These are phyloP conservation scores for Phalera bucephala DNA, from an alignment of 2,888 invertebrate species.

Conservation along the genomic window DNA sequence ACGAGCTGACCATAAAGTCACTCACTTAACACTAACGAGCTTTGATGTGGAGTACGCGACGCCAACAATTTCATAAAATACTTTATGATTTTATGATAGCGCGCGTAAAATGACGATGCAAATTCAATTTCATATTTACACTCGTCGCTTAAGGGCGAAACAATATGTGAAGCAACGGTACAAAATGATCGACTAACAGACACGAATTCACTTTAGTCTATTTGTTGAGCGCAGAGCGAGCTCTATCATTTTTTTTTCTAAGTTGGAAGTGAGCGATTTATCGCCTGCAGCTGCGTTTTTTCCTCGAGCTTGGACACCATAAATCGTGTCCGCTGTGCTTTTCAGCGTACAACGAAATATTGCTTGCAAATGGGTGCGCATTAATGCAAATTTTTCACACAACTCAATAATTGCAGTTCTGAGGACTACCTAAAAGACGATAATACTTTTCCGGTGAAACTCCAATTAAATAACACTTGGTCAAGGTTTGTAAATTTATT, in stretches of 20 bases:
- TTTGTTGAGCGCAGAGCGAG: constrained; percentile 49
- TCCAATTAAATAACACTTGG: constrained; percentile 70
- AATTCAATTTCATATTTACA: constrained; percentile 41
- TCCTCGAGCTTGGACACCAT: constrained; percentile 41
- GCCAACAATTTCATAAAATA: constrained; percentile 35
- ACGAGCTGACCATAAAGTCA: constrained; percentile 30
- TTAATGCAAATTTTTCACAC: constrained; percentile 2
- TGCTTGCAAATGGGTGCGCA: constrained; percentile 21
- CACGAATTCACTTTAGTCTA: constrained; percentile 43
- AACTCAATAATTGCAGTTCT: not conserved
- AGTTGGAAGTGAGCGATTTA: constrained; percentile 57
- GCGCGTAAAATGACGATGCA: constrained; percentile 32
- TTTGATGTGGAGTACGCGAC: constrained; percentile 29
- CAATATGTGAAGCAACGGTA: constrained; percentile 51
- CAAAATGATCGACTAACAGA: constrained; percentile 49
- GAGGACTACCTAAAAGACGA: constrained; percentile 8
- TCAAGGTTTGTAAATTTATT: constrained; percentile 65
- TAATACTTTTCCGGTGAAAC: constrained; percentile 45
- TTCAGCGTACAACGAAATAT: constrained; percentile 33
- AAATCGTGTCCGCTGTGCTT: constrained; percentile 45
- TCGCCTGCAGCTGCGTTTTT: constrained; percentile 53
- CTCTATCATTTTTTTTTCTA: constrained; percentile 46
- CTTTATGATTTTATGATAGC: constrained; percentile 15
- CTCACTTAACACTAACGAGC: constrained; percentile 34
- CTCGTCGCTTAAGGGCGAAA: constrained; percentile 43